Conservation (phyloP, 2,888 invertebrate genomes). For the Spisula solida region DNA sequence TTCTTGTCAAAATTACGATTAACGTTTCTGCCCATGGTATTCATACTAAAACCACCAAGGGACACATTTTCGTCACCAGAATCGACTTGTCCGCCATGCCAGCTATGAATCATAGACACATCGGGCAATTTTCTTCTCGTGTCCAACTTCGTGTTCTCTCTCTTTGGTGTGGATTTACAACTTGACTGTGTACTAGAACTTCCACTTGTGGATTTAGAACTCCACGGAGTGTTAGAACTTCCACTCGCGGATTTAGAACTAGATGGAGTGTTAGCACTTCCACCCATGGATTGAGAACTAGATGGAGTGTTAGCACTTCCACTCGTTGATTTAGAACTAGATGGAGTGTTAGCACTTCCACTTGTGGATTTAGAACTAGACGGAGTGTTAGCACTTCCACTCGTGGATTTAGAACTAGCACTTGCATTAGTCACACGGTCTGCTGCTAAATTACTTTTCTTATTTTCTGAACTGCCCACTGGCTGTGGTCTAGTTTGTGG, state of each 20-base stretch:
- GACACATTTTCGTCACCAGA: conserved; percentile 61
- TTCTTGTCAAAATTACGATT: conserved; percentile 65
- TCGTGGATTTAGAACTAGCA: too few relatives aligned
- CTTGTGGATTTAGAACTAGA: too few relatives aligned
- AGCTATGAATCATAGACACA: conserved; percentile 62
- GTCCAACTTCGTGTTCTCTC: conserved; percentile 18
- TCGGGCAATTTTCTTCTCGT: conserved; percentile 25
- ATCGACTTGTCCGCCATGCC: conserved; percentile 56
- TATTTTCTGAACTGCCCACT: background rate
- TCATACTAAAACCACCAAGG: conserved; percentile 39
- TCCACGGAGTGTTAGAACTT: background rate
- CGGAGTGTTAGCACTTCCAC: background rate
- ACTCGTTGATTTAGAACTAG: conserved; percentile 31
- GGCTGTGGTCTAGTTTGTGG: background rate
- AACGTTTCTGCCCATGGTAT: conserved; percentile 62
- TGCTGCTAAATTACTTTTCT: background rate
- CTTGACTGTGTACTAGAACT: conserved; percentile 2
- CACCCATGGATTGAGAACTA: conserved; percentile 10
- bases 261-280: background rate
- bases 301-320: background rate
- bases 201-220: background rate
- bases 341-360: background rate
- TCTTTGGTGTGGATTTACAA: conserved; percentile 36
- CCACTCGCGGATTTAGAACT: background rate
- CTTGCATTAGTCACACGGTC: background rate